phyloP scores from a whole-genome alignment of 2,113 vertebrate genomes.

The Pseudorhombus dupliciocellatus region DNA sequence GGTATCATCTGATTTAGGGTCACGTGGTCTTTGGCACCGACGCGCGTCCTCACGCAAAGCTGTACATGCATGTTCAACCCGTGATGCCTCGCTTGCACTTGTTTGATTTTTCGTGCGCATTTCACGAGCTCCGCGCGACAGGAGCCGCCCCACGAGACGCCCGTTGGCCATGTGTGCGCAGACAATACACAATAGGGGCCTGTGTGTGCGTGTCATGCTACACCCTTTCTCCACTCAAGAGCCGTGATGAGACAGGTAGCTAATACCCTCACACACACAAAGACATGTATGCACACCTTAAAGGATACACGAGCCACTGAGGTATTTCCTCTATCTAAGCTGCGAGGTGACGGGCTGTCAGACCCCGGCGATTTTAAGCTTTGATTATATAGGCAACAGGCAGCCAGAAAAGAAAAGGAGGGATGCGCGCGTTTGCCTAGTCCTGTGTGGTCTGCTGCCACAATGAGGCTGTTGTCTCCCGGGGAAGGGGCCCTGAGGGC shows the following conservation, averaged over 20 bases:
- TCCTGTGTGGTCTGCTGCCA: slow-evolving; percentile 67
- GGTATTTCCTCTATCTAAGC: slow-evolving; percentile 70
- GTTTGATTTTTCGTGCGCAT: slow-evolving; percentile 27
- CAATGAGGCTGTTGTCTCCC: slow-evolving; percentile 69
- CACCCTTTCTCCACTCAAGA: slow-evolving; percentile 30
- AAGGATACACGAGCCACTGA: slow-evolving; percentile 56
- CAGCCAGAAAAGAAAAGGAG: slow-evolving; percentile 16
- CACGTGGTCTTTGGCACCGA: slow-evolving; percentile 32
- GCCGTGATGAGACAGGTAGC: slow-evolving; percentile 54
- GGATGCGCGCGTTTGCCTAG: slow-evolving; percentile 19
- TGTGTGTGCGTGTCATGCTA: slow-evolving; percentile 44
- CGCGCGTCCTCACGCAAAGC: slow-evolving; percentile 10
- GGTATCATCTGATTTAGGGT: slow-evolving; percentile 57
- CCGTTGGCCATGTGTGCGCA: slow-evolving; percentile 24
- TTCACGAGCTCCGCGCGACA: slow-evolving; percentile 32
- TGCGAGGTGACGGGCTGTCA: slow-evolving; percentile 69
- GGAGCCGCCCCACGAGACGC: slow-evolving; percentile 20
- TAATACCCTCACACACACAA: slow-evolving; percentile 32
- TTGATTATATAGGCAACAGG: slow-evolving; percentile 53
- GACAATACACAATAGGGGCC: slow-evolving; percentile 67
- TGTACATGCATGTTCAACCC: slow-evolving; percentile 38
- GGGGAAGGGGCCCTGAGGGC: slow-evolving; percentile 15
- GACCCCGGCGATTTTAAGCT: slow-evolving; percentile 44
- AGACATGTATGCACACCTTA: slow-evolving; percentile 50
- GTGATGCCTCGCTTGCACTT: too few relatives aligned